A percentile compares a stretch with the other conserved stretches of the same genome.
phyloP scores from a whole-genome alignment of 53 echinoderm and acorn worm species.

The Hippasteria phrygiana region DNA sequence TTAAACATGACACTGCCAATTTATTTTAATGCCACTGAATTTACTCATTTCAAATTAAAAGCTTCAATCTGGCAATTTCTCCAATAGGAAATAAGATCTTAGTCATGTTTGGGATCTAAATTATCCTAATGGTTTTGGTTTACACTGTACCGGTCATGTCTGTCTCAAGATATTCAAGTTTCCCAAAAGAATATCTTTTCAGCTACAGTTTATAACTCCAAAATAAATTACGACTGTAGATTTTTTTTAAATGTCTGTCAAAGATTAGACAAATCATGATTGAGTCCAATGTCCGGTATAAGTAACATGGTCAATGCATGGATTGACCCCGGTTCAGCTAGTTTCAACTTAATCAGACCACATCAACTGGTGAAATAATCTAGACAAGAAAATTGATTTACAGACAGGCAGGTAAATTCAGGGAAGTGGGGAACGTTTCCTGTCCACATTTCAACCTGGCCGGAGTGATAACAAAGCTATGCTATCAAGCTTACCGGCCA shows the following conservation, averaged over 20 bases:
- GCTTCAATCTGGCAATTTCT: conserved; percentile 4
- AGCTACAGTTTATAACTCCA: background rate
- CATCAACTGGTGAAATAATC: background rate
- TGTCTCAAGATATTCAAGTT: conserved; percentile 26
- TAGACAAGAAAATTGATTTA: background rate
- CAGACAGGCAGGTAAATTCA: background rate
- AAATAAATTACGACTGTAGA: background rate
- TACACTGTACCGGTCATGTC: background rate
- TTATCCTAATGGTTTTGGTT: background rate
- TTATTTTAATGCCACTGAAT: background rate
- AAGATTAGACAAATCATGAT: conserved; percentile 19
- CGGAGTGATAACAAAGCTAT: conserved; percentile 59
- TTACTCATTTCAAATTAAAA: background rate
- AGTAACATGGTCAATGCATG: conserved; percentile 1
- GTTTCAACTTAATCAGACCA: background rate
- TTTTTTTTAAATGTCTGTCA: conserved; percentile 4
- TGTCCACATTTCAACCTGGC: conserved; percentile 54
- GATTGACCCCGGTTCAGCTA: background rate
- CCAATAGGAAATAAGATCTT: conserved; percentile 45
- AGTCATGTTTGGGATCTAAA: conserved; percentile 30
- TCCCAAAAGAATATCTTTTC: background rate
- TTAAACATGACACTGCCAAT: background rate
- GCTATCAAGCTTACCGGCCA: background rate
- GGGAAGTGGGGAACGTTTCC: conserved; percentile 42
- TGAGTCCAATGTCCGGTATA: conserved; percentile 33